Evolutionary conservation across 2,113 vertebrate genomes (phyloP).

Genomic region (Rhinoptilus africanus): DNA sequence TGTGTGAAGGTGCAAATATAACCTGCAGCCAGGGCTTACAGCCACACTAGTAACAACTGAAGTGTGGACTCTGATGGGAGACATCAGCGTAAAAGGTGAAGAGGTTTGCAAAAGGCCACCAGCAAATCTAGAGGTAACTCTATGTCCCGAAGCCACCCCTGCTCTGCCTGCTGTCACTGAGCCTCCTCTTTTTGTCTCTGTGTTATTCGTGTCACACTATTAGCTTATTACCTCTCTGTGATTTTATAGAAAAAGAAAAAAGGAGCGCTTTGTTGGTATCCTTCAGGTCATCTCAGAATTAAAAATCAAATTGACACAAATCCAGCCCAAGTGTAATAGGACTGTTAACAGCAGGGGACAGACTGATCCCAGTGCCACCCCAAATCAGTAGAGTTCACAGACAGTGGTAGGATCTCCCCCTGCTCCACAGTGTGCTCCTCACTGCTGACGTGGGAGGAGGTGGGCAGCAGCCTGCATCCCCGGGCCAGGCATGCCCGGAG

Average conservation of each 20-base stretch:
- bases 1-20: not conserved
- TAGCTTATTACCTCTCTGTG: not conserved
- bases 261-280: not conserved
- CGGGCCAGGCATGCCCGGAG: not conserved
- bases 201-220: not conserved
- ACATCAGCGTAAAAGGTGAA: not conserved
- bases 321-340: not conserved
- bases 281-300: not conserved
- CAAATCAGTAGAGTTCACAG: not conserved
- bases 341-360: not conserved
- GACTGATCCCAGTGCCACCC: not conserved
- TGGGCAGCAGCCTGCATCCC: accelerated
- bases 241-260: not conserved
- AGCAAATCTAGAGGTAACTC: not conserved
- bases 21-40: not conserved
- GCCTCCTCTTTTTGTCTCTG: not conserved
- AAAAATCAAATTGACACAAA: not conserved
- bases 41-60: not conserved
- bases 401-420: not conserved
- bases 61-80: not conserved
- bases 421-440: accelerated
- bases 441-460: not conserved
- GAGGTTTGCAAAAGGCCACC: not conserved
- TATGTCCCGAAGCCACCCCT: accelerated
- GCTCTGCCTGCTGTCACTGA: not conserved